Base-by-base conservation (phyloP, 2,113 vertebrate genomes). In the Leuciscus idus region DNA sequence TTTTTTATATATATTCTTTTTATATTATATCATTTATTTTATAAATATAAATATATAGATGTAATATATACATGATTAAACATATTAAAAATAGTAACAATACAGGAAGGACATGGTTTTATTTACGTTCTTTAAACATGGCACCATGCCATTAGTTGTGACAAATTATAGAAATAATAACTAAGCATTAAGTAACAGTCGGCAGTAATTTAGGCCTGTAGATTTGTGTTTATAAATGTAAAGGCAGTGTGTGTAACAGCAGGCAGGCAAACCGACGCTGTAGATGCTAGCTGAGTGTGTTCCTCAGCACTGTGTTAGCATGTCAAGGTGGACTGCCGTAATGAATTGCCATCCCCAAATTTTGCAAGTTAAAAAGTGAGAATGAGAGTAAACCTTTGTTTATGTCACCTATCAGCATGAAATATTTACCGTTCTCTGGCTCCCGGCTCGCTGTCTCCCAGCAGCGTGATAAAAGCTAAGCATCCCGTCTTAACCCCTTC, bases 361-460 rank as follows among this genome's bases (percentile, higher is more conserved):
- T 92, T 92, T 94, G 92, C 91, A 93, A 93, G 77, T 93, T 93
- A 93, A 93, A 95, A 94, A 93, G 91, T 93, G 90, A 75, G 92
- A 93, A 93, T 92, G 90, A 93, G 90, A 92, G 91, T 92, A 94
- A 94, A 94, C 91, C 92, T 94, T 94, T 95, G 93, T 94, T 95
- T 93, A 92, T 95, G 93, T 94, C 93, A 93, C 93, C 93, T 91
- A 94, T 94, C 93, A 94, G 91, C 88, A 91, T 94, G 94, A 95
- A 94, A 95, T 94, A 95, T 95, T 94, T 93, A 92, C 93, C 87
- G 88, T 90, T 90, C 91, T 87, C 86, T 59, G 33, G 90, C 92
- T 91, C 89, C 90, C 91, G 70, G 87, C 93, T 92, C 87, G 89
- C 90, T 90, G 91, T 93, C 93, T 93, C 89, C 92, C 90, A 90